phyloP scores from a whole-genome alignment of 2,797 vertebrate genomes.

The Myripristis jacobus region DNA sequence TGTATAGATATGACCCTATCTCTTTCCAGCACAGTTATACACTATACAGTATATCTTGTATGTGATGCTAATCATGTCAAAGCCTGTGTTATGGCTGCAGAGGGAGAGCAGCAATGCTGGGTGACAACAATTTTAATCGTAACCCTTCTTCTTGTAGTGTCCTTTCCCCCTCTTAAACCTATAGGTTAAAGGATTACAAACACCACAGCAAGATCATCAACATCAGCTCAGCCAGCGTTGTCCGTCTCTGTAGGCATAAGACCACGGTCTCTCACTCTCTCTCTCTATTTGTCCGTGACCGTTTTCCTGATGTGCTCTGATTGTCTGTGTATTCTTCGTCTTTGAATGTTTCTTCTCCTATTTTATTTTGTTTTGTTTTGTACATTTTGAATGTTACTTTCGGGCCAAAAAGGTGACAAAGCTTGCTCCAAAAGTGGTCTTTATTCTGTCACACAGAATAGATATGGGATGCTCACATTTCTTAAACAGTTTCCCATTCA shows the following conservation, averaged over 20 bases:
- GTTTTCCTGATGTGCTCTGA: constrained; percentile 35
- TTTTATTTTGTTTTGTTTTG: constrained; percentile 19
- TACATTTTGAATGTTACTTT: constrained; percentile 52
- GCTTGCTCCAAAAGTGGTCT: constrained; percentile 70
- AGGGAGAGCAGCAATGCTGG: constrained; percentile 42
- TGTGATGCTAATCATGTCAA: constrained; percentile 46
- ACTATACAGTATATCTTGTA: constrained; percentile 48
- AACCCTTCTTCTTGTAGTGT: constrained; percentile 13
- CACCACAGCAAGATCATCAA: constrained; percentile 19
- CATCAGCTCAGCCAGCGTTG: constrained; percentile 32
- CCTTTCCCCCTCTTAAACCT: constrained; percentile 14
- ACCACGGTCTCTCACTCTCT: constrained; percentile 19
- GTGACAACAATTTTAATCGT: constrained; percentile 20
- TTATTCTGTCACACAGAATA: constrained; percentile 37
- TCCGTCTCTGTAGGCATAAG: constrained; percentile 16
- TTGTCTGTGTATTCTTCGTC: constrained; percentile 33
- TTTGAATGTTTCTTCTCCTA: constrained; percentile 37
- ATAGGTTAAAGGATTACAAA: constrained; percentile 21
- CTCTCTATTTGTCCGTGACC: constrained; percentile 28
- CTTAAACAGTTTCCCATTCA: constrained; percentile 74
- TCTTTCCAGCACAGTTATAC: constrained; percentile 44
- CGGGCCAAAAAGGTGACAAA: constrained; percentile 64
- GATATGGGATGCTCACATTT: constrained; percentile 55
- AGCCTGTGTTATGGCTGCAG: background rate
- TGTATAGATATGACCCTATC: constrained; percentile 33